These are phyloP conservation scores for Aramus guarauna DNA, from an alignment of 2,113 vertebrate species.

Conservation along the genomic window DNA sequence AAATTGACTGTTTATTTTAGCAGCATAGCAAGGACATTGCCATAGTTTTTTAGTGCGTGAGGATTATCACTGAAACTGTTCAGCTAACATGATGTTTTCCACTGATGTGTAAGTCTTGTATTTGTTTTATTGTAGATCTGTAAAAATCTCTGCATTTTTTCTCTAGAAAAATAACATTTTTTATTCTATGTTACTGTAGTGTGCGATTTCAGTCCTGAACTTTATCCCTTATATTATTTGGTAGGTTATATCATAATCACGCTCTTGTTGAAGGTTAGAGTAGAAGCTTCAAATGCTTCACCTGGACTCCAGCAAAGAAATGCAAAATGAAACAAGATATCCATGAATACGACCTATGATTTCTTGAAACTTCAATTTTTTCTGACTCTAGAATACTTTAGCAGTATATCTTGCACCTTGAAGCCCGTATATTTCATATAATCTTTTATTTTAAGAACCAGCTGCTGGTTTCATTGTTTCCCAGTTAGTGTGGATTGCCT, in stretches of 20 bases:
- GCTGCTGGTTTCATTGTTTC: background rate
- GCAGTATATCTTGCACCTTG: background rate
- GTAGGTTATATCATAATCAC: background rate
- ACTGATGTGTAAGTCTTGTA: background rate
- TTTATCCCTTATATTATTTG: background rate
- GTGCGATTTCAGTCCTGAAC: background rate
- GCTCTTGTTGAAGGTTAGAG: background rate
- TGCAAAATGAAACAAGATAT: background rate
- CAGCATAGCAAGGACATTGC: background rate
- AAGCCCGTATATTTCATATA: background rate
- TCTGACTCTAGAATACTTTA: background rate
- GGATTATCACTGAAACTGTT: background rate
- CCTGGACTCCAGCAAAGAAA: background rate
- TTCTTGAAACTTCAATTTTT: background rate
- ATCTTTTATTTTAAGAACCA: background rate
- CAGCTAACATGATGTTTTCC: background rate
- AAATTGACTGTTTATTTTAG: background rate
- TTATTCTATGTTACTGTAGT: background rate
- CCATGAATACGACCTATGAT: background rate
- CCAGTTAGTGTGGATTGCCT: background rate
- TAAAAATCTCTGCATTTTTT: background rate
- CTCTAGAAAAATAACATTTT: background rate
- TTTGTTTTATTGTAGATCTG: background rate
- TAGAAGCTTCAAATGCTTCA: background rate
- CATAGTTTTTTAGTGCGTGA: background rate